Conservation (phyloP, 1,140 invertebrate genomes). For the Meloidogyne chitwoodi region DNA sequence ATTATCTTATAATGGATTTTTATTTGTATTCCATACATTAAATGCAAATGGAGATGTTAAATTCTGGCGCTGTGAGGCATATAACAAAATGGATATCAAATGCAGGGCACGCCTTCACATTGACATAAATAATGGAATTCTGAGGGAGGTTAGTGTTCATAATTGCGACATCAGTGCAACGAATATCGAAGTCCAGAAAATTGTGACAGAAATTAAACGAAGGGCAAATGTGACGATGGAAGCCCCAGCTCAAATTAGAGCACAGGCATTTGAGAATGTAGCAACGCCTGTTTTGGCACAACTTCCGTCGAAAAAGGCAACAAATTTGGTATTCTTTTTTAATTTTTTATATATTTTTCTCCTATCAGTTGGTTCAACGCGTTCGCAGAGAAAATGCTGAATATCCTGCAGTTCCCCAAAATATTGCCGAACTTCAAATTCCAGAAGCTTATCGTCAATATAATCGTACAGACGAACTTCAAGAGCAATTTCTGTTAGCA, state of each 20-base stretch:
- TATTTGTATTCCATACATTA: neutral
- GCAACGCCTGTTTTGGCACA: neutral
- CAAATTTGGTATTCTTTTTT: neutral
- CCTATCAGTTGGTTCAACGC: neutral
- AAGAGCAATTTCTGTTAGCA: no score
- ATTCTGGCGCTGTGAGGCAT: constrained; percentile 6
- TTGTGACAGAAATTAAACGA: neutral
- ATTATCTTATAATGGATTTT: neutral
- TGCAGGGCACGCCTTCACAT: neutral
- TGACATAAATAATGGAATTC: neutral
- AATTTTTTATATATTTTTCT: neutral
- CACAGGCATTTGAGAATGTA: neutral
- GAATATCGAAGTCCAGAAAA: neutral
- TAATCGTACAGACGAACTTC: neutral
- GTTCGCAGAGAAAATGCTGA: neutral
- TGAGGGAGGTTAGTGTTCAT: neutral
- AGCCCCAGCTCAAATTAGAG: neutral
- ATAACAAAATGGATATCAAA: neutral
- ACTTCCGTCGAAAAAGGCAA: neutral
- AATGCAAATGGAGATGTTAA: neutral
- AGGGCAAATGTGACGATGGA: neutral
- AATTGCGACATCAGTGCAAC: neutral
- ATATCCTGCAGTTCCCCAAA: neutral
- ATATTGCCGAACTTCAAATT: neutral
- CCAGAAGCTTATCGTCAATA: neutral